These are phyloP conservation scores for Oryzaephilus surinamensis DNA, from an alignment of 1,140 invertebrate species.

Conservation along the genomic window DNA sequence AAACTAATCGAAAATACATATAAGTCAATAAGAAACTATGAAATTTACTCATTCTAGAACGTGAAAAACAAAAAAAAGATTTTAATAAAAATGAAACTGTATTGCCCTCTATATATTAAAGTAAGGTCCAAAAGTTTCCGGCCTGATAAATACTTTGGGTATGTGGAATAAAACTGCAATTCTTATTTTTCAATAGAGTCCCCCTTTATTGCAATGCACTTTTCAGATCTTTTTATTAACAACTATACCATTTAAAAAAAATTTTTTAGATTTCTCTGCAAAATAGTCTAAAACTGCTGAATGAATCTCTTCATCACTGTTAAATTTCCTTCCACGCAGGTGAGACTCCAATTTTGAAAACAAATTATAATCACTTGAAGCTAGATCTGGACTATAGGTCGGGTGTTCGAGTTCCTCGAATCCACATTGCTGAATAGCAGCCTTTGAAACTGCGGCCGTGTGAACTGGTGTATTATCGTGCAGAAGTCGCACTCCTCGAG, in stretches of 20 bases:
- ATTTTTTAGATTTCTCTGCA: neutral
- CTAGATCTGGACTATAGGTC: neutral
- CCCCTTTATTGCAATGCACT: neutral
- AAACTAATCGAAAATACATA: too few relatives aligned
- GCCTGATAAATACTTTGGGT: neutral
- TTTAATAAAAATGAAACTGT: too few relatives aligned
- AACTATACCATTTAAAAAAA: neutral
- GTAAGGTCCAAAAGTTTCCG: neutral
- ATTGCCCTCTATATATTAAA: too few relatives aligned
- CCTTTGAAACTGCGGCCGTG: neutral
- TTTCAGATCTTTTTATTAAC: constrained; percentile 1
- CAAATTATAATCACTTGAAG: neutral
- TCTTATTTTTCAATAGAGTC: constrained; percentile 1
- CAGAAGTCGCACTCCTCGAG: neutral
- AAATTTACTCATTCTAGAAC: too few relatives aligned
- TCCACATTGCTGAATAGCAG: neutral
- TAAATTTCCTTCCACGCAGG: constrained; percentile 2
- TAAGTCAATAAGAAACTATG: too few relatives aligned
- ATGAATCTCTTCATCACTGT: constrained; percentile 1
- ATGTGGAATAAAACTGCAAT: neutral
- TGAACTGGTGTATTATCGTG: neutral
- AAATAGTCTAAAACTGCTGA: neutral
- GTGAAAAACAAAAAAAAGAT: too few relatives aligned
- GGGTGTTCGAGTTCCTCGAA: neutral
- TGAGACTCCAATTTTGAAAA: neutral